These are phyloP conservation scores for Asbolus verrucosus DNA, from an alignment of 1,140 invertebrate species.

Conservation along the genomic window DNA sequence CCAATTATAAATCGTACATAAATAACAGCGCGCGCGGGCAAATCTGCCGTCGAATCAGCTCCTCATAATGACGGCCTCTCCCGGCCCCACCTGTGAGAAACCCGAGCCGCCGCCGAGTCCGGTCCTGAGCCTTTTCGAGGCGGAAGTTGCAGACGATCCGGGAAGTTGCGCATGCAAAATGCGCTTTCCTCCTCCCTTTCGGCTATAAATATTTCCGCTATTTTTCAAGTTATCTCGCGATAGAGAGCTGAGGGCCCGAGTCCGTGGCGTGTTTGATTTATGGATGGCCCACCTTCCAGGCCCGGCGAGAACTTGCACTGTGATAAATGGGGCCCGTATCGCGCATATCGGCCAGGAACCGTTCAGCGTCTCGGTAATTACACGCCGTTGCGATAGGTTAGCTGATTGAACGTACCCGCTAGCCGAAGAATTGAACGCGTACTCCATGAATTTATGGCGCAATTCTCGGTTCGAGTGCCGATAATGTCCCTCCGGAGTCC, in stretches of 20 bases:
- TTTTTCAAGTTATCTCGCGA: constrained; percentile 41
- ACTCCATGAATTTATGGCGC: constrained; percentile 46
- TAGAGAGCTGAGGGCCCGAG: constrained; percentile 30
- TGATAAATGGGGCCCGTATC: constrained; percentile 53
- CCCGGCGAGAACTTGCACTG: constrained; percentile 39
- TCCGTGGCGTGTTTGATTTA: constrained; percentile 50
- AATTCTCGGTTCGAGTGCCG: constrained; percentile 46
- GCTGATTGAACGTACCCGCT: constrained; percentile 54
- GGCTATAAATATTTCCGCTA: constrained; percentile 43
- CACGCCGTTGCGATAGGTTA: constrained; percentile 52
- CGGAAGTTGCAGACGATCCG: constrained; percentile 6
- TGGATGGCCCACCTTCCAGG: constrained; percentile 47
- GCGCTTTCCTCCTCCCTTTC: constrained; percentile 31
- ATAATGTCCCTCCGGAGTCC: constrained; percentile 39
- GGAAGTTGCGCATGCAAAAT: constrained; percentile 30
- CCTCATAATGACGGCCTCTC: background rate
- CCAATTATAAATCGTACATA: constrained; percentile 11
- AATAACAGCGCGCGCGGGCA: background rate
- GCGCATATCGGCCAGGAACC: constrained; percentile 49
- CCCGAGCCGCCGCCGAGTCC: background rate
- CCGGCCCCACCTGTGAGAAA: background rate
- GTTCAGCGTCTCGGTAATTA: constrained; percentile 55
- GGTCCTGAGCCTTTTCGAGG: background rate
- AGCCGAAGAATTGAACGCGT: constrained; percentile 48
- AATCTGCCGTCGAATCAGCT: background rate